Evolutionary conservation across 1,140 invertebrate genomes (phyloP), one percentile per base, ranked within the genome.

Genomic region (Papilio xuthus): DNA sequence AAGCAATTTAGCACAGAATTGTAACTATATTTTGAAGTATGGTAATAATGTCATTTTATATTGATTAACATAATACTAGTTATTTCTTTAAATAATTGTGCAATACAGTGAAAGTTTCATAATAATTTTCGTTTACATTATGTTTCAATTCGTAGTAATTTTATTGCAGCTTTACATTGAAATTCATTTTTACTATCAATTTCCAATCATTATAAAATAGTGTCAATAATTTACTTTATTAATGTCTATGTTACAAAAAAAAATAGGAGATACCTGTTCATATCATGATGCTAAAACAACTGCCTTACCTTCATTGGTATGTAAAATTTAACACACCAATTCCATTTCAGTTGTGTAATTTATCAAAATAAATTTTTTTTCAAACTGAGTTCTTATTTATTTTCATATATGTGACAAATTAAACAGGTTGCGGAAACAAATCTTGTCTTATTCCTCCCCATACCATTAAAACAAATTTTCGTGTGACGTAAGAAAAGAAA

Each of bases 311-410:
- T 81, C 73, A 84, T 78, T 86, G 86, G 88, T 88, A 86, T 89
- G 84, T 87, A 82, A 86, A 79, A 76, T 42, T 76, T 71, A 82
- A 75, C 70, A 72, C 53, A n/a, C 81, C 83, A 71, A 82, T 83
- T 85, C 80, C 71, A 83, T 86, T 88, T 85, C 90, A 90, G 88
- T 88, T 90, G 83, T 91, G 85, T 89, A 77, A 84, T 81, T 83
- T 90, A 84, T 90, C 50, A 85, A 76, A 93, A 94, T 93, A 94
- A 94, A 94, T 81, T 78, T 83, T 89, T 92, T 90, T 88, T 79
- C 86, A 89, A 94, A 93, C 87, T 86, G 90, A 91, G 84, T 92
- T 90, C 87, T 90, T 89, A 91, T 90, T 94, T 93, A 91, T 93
- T 94, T 91, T 88, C 79, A 79, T 82, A 82, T 81, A 82, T 83